Evolutionary conservation across 1,140 invertebrate genomes (phyloP), one percentile per base, ranked within the genome.

Genomic region (Onthophagus taurus): DNA sequence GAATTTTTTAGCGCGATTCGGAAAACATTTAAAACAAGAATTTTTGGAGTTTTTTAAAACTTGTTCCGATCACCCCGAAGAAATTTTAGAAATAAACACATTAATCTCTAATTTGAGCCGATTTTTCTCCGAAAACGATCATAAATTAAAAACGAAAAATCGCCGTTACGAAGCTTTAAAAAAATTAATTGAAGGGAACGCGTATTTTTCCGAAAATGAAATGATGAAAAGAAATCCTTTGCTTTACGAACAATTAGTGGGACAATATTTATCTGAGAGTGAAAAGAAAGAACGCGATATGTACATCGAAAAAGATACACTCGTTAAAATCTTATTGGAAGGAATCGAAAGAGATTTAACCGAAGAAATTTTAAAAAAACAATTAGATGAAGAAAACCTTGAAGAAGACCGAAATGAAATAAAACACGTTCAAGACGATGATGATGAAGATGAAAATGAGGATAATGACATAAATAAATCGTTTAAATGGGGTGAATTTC

Each of bases 171-270:
- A 82, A 59, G 90, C 89, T 7, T 67, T 95, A 57, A 77, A 86
- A 51, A 70, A 77, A 53, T 61, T 96, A 29, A 67, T 87, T 29
- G 58, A 67, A 16, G 72, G 82, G 44, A 79, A 84, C 23, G 70
- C 75, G 17, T 95, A 95, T 66, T 96, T 96, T 55, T 86, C 80
- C 63, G 88, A 94, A 61, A 77, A 76, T 45, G 85, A 91, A 73
- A 96, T 96, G 90, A 89, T 89, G 76, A 82, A 80, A 51, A 65
- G 92, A 49, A 89, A 91, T 66, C 91, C 91, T 1, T 70, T 89
- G 38, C 61, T 95, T 0, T 96, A 89, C 69, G 85, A 95, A 39
- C 81, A 93, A 55, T 67, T 96, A 42, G 69, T 95, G 41, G 90
- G 89, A 0, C 80, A 83, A 57, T 91, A 86, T 63, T 61, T 93